A percentile compares a stretch with the other conserved stretches of the same genome.
Conservation (phyloP, 2,888 invertebrate species). For the Oscheius sp. region DNA sequence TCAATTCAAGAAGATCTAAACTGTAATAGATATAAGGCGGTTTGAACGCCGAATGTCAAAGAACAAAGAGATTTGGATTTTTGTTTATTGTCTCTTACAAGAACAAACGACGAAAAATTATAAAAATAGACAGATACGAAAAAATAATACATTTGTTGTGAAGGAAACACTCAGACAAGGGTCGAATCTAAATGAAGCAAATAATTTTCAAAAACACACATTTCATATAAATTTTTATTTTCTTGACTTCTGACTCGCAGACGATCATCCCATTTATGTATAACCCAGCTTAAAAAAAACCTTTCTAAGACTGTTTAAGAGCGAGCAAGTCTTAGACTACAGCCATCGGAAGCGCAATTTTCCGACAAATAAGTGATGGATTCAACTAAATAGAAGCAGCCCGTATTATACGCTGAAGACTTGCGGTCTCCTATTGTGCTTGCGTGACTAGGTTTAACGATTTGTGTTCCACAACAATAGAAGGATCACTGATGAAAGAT, state of each 20-base stretch:
- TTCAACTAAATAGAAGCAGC: not conserved
- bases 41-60: too few species aligned
- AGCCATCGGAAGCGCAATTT: not conserved
- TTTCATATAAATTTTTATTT: not conserved
- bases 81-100: not conserved
- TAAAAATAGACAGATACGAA: not conserved
- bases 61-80: not conserved
- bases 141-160: too few species aligned
- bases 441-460: slow-evolving; percentile 17
- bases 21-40: too few species aligned
- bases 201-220: too few species aligned
- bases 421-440: slow-evolving; percentile 9
- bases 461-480: slow-evolving; percentile 14
- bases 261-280: not conserved
- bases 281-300: too few species aligned
- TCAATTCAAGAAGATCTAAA: not conserved
- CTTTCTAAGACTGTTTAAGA: not conserved
- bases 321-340: not conserved
- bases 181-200: not conserved
- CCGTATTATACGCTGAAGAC: not conserved
- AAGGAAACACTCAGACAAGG: too few species aligned
- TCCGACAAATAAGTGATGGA: not conserved
- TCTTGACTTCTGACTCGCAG: not conserved
- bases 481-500: slow-evolving; percentile 4
- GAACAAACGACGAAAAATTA: not conserved